Evolutionary conservation across 2,888 invertebrate species (phyloP).

Genomic region (Drosophila hawaiiensis): DNA sequence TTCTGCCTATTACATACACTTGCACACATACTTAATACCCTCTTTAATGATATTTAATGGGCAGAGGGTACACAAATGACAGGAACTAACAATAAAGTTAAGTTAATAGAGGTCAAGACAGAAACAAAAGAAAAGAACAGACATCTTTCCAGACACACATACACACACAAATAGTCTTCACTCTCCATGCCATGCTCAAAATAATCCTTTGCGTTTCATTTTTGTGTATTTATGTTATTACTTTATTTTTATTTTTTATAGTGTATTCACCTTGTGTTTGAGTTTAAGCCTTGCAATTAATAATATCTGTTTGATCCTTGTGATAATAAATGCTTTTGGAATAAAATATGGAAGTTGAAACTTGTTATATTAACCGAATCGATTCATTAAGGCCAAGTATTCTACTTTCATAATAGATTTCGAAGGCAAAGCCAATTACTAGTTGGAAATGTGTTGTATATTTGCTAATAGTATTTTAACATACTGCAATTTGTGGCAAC

Average conservation of each 20-base stretch:
- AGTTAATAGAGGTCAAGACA: background rate
- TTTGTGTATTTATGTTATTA: accelerated
- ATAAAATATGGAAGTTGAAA: background rate
- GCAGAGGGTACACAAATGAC: background rate
- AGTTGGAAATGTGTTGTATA: background rate
- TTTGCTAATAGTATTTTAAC: background rate
- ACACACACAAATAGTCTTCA: background rate
- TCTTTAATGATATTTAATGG: too few species aligned
- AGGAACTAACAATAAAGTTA: background rate
- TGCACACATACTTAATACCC: too few species aligned
- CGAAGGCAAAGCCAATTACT: background rate
- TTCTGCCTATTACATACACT: too few species aligned
- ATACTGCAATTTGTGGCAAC: background rate
- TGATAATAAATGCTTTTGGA: background rate
- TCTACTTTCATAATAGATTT: background rate
- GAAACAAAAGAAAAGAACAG: background rate
- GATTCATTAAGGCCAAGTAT: background rate
- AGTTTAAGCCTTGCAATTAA: background rate
- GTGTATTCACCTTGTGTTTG: background rate
- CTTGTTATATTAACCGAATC: background rate
- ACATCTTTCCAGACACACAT: background rate
- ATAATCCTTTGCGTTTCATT: background rate
- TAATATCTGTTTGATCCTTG: background rate
- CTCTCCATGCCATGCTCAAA: background rate
- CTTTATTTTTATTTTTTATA: background rate